A percentile compares a stretch with the other conserved stretches of the same genome.
Evolutionary conservation across 2,113 vertebrate species (phyloP).

Genomic region (Paracanthobrama guichenoti): DNA sequence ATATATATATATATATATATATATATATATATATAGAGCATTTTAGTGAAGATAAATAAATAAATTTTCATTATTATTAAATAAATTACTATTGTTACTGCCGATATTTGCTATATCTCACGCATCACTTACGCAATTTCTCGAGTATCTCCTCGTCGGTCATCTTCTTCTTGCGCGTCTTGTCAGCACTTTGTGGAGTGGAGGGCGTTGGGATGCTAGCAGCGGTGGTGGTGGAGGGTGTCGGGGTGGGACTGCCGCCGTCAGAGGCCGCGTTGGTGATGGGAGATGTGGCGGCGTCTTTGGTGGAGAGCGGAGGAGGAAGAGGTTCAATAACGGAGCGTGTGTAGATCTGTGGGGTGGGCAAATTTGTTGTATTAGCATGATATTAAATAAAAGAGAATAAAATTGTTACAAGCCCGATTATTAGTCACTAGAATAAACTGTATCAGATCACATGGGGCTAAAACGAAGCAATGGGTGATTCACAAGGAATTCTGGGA

Average conservation of each 20-base stretch:
- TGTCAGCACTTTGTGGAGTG: slow-evolving; percentile 81
- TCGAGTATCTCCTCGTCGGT: slow-evolving; percentile 97
- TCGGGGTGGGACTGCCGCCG: slow-evolving; percentile 57
- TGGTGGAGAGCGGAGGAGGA: slow-evolving; percentile 80
- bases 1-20: no score
- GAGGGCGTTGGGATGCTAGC: slow-evolving; percentile 36
- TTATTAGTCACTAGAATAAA: background rate
- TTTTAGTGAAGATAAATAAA: no score
- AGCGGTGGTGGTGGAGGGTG: slow-evolving; percentile 32
- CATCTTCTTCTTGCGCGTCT: slow-evolving; percentile 98
- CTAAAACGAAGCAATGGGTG: background rate
- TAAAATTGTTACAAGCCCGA: background rate
- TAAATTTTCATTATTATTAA: no score
- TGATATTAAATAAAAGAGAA: background rate
- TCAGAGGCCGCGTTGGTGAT: slow-evolving; percentile 76
- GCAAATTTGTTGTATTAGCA: background rate
- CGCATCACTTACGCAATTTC: slow-evolving; percentile 85
- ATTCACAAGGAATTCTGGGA: slow-evolving; percentile 35
- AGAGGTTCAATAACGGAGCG: slow-evolving; percentile 93
- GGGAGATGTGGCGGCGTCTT: slow-evolving; percentile 89
- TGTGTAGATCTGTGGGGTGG: slow-evolving; percentile 85
- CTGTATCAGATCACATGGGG: background rate
- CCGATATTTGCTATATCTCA: no score
- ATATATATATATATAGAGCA: no score
- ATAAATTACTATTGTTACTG: no score